Base-by-base conservation (phyloP, 2,797 vertebrate species). In the Leuciscus waleckii region DNA sequence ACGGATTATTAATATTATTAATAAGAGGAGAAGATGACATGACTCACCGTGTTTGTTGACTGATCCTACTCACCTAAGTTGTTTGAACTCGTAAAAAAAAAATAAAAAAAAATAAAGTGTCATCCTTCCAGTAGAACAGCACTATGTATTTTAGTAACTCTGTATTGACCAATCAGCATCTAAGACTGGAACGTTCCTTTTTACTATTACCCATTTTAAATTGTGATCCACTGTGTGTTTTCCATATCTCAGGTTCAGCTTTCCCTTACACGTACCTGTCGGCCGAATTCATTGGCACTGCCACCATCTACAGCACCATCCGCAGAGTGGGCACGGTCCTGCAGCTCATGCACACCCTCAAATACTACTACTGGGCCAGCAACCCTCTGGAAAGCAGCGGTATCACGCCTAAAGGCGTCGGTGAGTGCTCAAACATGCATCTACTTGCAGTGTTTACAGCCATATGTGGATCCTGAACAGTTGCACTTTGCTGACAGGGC, bases 341-440 rank as follows among this genome's bases (percentile, higher is more conserved):
- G 35, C 94, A 98, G 92, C 96, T 98, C 89, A 97, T 98, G 96
- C 97, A 99, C 86, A 96, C 96, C 0, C 92, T 99, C 0, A 99
- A 99, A 92, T 98, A 97, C 93, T 99, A 97, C 90, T 99, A 99
- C 92, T 99, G 98, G 98, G 95, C 96, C 41, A 93, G 95, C 89
- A 98, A 97, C 93, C 98, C 98, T 71, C 95, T 96, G 87, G 95
- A 97, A 92, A 93, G 95, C 89, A 99, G 97, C 75, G 95, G 96
- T 37, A 96, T 99, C 89, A 91, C 90, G 54, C 97, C 98, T n/a
- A 97, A 97, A 91, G 98, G 97, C 51, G 85, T 96, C 37, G 98
- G 98, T 99, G 82, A 95, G 87, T 76, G 5, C 17, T 54, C 51
- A 77, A 17, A 58, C 23, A 58, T 1, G 4, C 29, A 8, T n/a